Evolutionary conservation across 2,797 vertebrate genomes (phyloP).

Genomic region (Pteropus rufus): DNA sequence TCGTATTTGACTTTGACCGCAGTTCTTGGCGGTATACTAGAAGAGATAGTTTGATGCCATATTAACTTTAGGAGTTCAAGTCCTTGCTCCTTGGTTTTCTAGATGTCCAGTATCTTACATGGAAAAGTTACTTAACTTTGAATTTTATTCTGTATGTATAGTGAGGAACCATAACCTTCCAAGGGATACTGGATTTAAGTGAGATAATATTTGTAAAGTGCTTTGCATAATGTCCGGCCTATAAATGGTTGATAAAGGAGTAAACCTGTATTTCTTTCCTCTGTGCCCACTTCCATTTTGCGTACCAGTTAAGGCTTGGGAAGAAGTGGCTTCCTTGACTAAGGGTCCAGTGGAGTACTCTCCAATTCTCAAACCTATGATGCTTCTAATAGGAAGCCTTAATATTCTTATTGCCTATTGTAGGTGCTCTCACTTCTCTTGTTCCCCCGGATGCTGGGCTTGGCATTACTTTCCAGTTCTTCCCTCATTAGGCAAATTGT

Average conservation of each 20-base stretch:
- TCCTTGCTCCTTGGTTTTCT: slow-evolving; percentile 7
- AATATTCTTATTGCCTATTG: background rate
- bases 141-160: slow-evolving; percentile 14
- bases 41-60: slow-evolving; percentile 20
- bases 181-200: slow-evolving; percentile 32
- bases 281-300: background rate
- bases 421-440: background rate
- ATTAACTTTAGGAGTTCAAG: background rate
- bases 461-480: background rate
- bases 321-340: background rate
- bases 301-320: background rate
- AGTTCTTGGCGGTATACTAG: background rate
- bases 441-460: background rate
- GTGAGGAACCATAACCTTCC: background rate
- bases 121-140: slow-evolving; percentile 3
- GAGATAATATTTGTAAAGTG: background rate
- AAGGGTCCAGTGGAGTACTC: background rate
- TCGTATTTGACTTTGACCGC: background rate
- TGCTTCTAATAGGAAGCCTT: background rate
- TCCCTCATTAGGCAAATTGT: background rate
- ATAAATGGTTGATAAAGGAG: slow-evolving; percentile 25
- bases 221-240: background rate
- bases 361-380: background rate
- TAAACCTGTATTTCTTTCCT: slow-evolving; percentile 18
- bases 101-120: background rate